Base-by-base conservation (phyloP, 92 coral and sea anemone genomes). In the Blastomussa wellsi region DNA sequence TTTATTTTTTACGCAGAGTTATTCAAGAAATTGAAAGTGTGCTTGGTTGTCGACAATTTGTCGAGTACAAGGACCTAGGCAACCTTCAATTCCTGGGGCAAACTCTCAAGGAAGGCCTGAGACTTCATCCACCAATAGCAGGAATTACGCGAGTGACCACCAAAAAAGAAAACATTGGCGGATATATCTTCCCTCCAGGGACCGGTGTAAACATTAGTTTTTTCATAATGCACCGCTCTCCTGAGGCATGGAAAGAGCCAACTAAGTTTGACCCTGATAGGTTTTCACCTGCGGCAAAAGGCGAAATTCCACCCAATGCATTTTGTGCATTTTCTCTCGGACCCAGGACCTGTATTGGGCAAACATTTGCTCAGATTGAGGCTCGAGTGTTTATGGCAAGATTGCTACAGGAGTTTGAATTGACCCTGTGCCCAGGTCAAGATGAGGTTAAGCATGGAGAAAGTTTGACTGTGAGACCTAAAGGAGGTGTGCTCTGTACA, bases 321-420 rank as follows among this genome's bases (percentile, higher is more conserved):
- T 92, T 81, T 76, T 85, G 83, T 38, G 98, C 98, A 3, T 96
- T 96, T 77, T 91, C 98, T 32, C 57, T 90, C 26, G 98, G 98
- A 15, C 98, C 96, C 6, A 91, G 95, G 24, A 92, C 92, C 19
- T 96, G 98, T 62, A 94, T 96, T 42, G 98, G 98, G 17, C 97
- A 96, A 75, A 94, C 98, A 4, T 84, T 96, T 71, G 98, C 98
- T 53, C 90, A 90, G 88, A 88, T 96, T 82, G 98, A 96, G 78
- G 97, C 98, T 7, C 93, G 92, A 60, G 93, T 96, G 42, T 79
- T 96, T 0, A 86, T 96, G 92, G 96, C 98, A 22, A 80, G 92
- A 36, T 74, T 96, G 74, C 85, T 96, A 70, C 95, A 90, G 77
- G 89, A 94, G 72, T 96, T 89, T 84, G 88, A 91, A 81, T 82